Percentiles rank a stretch among this genome's conserved stretches.
These are phyloP conservation scores for Athetis lepigone DNA, from an alignment of 2,888 invertebrate genomes.

Conservation along the genomic window DNA sequence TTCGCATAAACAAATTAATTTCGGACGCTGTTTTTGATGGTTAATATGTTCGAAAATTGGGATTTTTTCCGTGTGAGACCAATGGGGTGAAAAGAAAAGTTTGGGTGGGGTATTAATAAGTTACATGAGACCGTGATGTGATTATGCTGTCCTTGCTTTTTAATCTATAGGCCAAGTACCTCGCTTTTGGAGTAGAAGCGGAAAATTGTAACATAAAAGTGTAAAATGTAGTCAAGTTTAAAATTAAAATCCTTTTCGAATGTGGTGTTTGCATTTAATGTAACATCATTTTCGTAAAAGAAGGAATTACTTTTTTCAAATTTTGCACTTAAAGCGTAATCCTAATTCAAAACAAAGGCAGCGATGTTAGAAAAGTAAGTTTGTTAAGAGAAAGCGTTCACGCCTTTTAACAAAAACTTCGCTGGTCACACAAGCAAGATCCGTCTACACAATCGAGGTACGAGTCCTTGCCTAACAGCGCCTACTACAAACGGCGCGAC, in stretches of 20 bases:
- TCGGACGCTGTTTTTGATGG: conserved; percentile 89
- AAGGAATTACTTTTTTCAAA: background rate
- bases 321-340: background rate
- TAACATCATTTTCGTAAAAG: background rate
- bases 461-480: conserved; percentile 15
- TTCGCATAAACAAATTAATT: conserved; percentile 91
- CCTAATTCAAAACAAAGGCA: background rate
- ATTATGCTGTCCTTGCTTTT: conserved; percentile 19
- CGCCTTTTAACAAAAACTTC: conserved; percentile 12
- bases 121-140: conserved; percentile 15
- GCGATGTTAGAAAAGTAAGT: background rate
- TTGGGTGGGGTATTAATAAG: conserved; percentile 48
- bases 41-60: conserved; percentile 87
- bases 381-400: too few relatives aligned
- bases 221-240: background rate
- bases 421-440: background rate
- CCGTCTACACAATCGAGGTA: conserved; percentile 1
- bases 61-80: conserved; percentile 67
- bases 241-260: background rate
- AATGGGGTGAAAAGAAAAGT: conserved; percentile 65
- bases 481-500: conserved; percentile 37
- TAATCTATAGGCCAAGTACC: background rate
- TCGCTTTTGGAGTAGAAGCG: background rate
- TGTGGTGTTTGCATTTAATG: background rate
- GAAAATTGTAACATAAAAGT: background rate